phyloP scores from a whole-genome alignment of 2,888 invertebrate genomes.

The Bellardia pandia region DNA sequence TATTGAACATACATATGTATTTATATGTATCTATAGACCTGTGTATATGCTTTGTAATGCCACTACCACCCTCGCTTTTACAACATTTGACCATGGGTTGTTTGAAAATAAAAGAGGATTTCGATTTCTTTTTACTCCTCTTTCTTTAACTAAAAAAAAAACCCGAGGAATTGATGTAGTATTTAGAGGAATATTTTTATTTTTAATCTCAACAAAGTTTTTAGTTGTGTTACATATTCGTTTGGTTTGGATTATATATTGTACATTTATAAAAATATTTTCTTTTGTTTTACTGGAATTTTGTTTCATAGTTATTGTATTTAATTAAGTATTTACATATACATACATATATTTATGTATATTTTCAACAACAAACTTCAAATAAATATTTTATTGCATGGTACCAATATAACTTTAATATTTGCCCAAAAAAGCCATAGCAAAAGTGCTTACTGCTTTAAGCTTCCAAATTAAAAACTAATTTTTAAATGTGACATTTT shows the following conservation, averaged over 20 bases:
- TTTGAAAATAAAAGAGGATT: slow-evolving; percentile 18
- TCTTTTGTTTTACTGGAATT: background rate
- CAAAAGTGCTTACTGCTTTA: too few species aligned
- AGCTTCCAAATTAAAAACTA: too few species aligned
- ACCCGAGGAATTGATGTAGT: slow-evolving; percentile 10
- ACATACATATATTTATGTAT: too few species aligned
- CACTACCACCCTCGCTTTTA: background rate
- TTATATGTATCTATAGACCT: background rate
- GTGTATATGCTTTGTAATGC: background rate
- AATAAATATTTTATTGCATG: too few species aligned
- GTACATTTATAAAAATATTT: background rate
- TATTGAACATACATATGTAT: background rate
- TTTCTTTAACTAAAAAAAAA: slow-evolving; percentile 13
- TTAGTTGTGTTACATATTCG: slow-evolving; percentile 11
- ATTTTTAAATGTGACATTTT: too few species aligned
- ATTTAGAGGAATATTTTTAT: slow-evolving; percentile 13
- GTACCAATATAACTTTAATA: too few species aligned
- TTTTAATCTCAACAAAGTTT: slow-evolving; percentile 22
- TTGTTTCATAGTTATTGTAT: background rate
- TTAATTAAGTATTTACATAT: too few species aligned
- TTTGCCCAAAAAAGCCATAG: too few species aligned
- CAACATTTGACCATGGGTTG: background rate
- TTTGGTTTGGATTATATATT: background rate
- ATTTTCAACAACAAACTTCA: too few species aligned
- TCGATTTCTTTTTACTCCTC: slow-evolving; percentile 8